phyloP scores from a whole-genome alignment of 2,888 invertebrate genomes.

The Aphodius granarius region DNA sequence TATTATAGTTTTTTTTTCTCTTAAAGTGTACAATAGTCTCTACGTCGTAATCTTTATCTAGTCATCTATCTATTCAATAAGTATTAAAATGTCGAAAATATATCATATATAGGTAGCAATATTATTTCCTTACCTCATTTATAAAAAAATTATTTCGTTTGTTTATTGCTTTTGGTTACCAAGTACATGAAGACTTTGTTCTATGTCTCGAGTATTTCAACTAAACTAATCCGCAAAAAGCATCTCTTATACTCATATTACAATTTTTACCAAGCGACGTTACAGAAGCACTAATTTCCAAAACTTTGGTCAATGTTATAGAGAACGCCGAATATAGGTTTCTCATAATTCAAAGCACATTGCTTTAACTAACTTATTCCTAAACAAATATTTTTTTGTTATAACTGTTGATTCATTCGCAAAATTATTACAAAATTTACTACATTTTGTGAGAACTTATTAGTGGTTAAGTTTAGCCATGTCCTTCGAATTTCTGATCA shows the following conservation, averaged over 20 bases:
- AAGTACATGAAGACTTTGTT: constrained; percentile 29
- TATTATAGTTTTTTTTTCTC: neutral
- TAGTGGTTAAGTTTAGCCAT: no score
- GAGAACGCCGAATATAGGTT: neutral
- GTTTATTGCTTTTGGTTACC: constrained; percentile 56
- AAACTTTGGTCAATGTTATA: neutral
- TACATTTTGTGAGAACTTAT: no score
- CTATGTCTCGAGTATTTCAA: neutral
- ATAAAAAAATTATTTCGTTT: constrained; percentile 51
- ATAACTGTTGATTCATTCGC: no score
- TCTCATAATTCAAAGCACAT: no score
- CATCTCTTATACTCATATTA: neutral
- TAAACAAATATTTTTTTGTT: no score
- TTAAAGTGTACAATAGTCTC: constrained; percentile 1
- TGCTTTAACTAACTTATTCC: no score
- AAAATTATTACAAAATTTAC: no score
- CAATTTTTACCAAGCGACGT: neutral
- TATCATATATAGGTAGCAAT: constrained; percentile 9
- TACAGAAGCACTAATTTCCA: neutral
- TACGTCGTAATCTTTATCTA: constrained; percentile 17
- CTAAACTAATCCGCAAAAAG: neutral
- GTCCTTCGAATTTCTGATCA: no score
- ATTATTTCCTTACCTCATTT: constrained; percentile 5
- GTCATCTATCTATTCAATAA: constrained; percentile 16
- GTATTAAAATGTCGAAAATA: constrained; percentile 27